Base-by-base conservation (phyloP, 23 tunicate species). In the Diplosoma virens region DNA sequence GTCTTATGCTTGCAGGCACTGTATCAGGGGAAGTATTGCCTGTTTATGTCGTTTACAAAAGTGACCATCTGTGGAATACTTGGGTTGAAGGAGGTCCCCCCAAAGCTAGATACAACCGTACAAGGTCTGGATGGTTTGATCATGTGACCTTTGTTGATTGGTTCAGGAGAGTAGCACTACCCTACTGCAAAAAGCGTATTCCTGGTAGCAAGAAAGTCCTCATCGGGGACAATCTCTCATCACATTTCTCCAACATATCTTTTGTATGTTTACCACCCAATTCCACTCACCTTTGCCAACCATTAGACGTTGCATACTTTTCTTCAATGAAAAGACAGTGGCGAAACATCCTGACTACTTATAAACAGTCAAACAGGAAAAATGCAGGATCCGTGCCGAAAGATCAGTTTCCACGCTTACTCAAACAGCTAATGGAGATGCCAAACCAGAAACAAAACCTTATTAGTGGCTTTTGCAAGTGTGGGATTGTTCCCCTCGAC, bases 51-150 rank as follows among this genome's bases (percentile, higher is more conserved):
- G 72, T 76, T 7, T 76, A 59, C 24, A 76, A 76, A 33, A 27
- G 59, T 53, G 81, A 60, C 25, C 46, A 76, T 76, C 9, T 76
- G 27, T 76, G 81, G 81, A 33, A 23, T 24, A 29, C 45, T n/a
- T 76, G 81, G 81, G 2, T n/a, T 32, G 27, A 76, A 58, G 81
- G 81, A 25, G 79, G 81, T 25, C 81, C 81, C 20, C 47, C 70
- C 7, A 25, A 26, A 21, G 59, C 83, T 5, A 64, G 74, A n/a
- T 78, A 78, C 83, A 78, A 78, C 58, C 73, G 74, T 14, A 59
- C 83, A 22, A 78, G 27, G 41, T 59, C 37, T 20, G 83, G 83
- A 2, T 78, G 83, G 83, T 78, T 76, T 32, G 81, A 76, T 2
- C 11, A 33, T 4, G n/a, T 25, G 30, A 35, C 59, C 27, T 76